Percentiles rank a stretch among this genome's conserved stretches.
phyloP scores from a whole-genome alignment of 1,140 invertebrate genomes.

The Aphelenchoides fujianensis region DNA sequence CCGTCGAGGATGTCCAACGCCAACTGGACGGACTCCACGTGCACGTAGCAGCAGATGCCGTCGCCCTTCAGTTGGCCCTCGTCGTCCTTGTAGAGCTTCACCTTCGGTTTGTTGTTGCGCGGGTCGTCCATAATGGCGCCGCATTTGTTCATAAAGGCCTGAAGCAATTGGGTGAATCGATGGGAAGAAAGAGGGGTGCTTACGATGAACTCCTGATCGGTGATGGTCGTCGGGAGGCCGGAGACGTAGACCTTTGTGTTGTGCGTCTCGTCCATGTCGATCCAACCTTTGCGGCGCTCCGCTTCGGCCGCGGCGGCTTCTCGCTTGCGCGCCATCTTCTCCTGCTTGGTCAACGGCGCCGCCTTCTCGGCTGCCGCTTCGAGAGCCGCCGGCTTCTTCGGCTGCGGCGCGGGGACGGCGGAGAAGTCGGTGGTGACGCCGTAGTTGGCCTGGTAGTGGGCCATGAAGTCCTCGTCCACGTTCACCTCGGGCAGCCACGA shows the following conservation, averaged over 20 bases:
- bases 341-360: conserved; percentile 63
- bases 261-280: conserved; percentile 83
- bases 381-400: conserved; percentile 42
- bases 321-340: conserved; percentile 50
- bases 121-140: conserved; percentile 62
- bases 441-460: conserved; percentile 90
- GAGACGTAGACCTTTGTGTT: conserved; percentile 96
- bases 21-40: conserved; percentile 75
- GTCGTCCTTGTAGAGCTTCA: conserved; percentile 86
- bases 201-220: conserved; percentile 71
- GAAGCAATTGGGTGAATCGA: conserved; percentile 23
- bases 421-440: conserved; percentile 69
- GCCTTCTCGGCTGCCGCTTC: too few species aligned
- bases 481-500: conserved; percentile 63
- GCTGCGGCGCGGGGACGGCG: conserved; percentile 17
- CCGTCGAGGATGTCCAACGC: conserved; percentile 89
- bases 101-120: conserved; percentile 77
- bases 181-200: too few species aligned
- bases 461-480: conserved; percentile 93
- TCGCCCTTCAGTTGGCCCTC: conserved; percentile 86
- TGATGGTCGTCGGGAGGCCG: conserved; percentile 83
- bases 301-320: conserved; percentile 27
- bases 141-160: conserved; percentile 51
- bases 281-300: conserved; percentile 72
- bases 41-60: conserved; percentile 92